phyloP scores from a whole-genome alignment of 2,888 invertebrate genomes.

The Polia nebulosa region DNA sequence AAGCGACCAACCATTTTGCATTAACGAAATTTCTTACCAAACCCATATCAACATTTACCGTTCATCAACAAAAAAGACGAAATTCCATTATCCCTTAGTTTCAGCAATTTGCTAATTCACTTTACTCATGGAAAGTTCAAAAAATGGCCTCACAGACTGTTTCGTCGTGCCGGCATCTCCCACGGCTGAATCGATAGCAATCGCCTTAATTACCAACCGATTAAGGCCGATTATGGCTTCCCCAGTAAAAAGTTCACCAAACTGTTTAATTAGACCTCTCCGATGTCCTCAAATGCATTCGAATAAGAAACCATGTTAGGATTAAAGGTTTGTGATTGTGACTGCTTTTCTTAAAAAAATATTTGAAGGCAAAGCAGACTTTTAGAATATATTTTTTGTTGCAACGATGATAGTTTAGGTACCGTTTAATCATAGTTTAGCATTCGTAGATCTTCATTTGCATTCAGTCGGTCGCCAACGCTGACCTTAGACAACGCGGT shows the following conservation, averaged over 20 bases:
- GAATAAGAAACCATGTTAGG: conserved; percentile 65
- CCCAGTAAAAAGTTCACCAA: conserved; percentile 66
- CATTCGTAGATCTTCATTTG: background rate
- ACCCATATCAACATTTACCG: conserved; percentile 51
- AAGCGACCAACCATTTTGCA: conserved; percentile 21
- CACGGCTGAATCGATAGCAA: conserved; percentile 71
- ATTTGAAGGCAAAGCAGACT: conserved; percentile 16
- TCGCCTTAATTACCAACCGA: conserved; percentile 73
- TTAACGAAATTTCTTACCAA: conserved; percentile 30
- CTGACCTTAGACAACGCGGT: conserved; percentile 14
- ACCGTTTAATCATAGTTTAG: background rate
- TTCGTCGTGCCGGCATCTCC: conserved; percentile 67
- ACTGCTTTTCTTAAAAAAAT: conserved; percentile 31
- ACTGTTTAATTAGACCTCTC: conserved; percentile 71
- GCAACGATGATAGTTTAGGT: background rate
- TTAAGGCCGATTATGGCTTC: conserved; percentile 73
- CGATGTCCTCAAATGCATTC: conserved; percentile 62
- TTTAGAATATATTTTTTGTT: conserved; percentile 9
- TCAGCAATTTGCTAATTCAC: conserved; percentile 57
- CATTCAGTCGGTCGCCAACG: background rate
- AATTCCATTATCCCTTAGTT: conserved; percentile 58
- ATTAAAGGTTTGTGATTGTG: conserved; percentile 48
- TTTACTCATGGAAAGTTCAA: conserved; percentile 61
- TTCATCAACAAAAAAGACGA: conserved; percentile 55
- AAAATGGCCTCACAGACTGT: conserved; percentile 71